These are phyloP conservation scores for Gymnodraco acuticeps DNA, from an alignment of 2,797 vertebrate genomes.

Conservation along the genomic window DNA sequence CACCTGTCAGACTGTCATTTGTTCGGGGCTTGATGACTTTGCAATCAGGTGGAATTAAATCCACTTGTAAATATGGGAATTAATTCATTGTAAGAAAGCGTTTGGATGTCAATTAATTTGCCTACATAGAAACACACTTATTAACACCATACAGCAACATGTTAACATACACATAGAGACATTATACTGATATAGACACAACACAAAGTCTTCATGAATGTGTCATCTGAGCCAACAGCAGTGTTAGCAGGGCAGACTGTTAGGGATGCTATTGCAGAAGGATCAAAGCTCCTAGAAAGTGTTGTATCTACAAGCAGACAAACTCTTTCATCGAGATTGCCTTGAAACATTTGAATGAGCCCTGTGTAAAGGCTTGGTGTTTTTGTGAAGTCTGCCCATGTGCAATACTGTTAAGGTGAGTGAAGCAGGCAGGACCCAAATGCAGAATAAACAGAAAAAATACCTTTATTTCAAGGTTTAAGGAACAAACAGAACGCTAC, in stretches of 20 bases:
- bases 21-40: conserved; percentile 17
- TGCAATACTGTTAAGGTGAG: neutral
- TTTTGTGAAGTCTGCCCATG: neutral
- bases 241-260: neutral
- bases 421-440: no score
- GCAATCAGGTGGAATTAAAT: conserved; percentile 19
- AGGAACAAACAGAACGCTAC: no score
- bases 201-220: neutral
- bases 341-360: neutral
- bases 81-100: neutral
- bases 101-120: neutral
- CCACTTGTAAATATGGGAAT: neutral
- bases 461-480: no score
- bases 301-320: neutral
- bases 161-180: neutral
- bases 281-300: neutral
- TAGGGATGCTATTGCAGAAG: neutral
- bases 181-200: neutral
- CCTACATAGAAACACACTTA: neutral
- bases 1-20: conserved; percentile 10
- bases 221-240: neutral
- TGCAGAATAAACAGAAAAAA: no score
- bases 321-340: neutral
- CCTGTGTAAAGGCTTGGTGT: neutral
- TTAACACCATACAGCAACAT: neutral